phyloP scores from a whole-genome alignment of 2,888 invertebrate species.

The Xanthia togata region DNA sequence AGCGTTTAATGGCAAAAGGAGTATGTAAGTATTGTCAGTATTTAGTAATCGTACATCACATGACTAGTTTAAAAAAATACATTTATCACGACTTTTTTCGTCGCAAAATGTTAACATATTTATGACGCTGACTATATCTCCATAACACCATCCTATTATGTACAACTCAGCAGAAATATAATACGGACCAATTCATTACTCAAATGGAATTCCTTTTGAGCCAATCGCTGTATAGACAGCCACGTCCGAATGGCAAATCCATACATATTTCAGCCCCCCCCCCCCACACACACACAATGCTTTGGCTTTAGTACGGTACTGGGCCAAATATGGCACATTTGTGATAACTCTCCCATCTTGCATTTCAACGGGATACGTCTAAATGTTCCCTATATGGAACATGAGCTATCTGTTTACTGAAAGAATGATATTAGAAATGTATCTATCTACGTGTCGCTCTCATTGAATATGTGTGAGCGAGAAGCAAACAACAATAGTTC shows the following conservation, averaged over 20 bases:
- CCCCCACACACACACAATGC: not conserved
- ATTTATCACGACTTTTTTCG: no score
- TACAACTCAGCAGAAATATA: not conserved
- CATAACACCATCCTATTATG: not conserved
- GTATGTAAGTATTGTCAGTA: not conserved
- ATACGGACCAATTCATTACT: no score
- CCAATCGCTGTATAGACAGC: not conserved
- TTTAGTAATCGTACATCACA: conserved; percentile 6
- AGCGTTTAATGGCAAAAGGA: not conserved
- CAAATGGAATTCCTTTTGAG: not conserved
- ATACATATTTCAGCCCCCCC: not conserved
- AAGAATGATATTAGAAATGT: conserved; percentile 3
- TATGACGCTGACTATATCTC: not conserved
- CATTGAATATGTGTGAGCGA: not conserved
- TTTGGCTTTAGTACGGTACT: not conserved
- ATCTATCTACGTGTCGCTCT: not conserved
- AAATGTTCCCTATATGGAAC: not conserved
- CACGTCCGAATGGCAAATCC: not conserved
- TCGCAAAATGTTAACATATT: conserved; percentile 17
- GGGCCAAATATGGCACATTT: conserved; percentile 6
- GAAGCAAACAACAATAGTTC: not conserved
- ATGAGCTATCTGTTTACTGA: not conserved
- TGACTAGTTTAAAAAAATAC: not conserved
- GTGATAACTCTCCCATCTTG: not conserved
- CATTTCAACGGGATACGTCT: not conserved